Evolutionary conservation across 2,797 vertebrate species (phyloP), one percentile per base, ranked within the genome.

Genomic region (Orestias chungarensis): DNA sequence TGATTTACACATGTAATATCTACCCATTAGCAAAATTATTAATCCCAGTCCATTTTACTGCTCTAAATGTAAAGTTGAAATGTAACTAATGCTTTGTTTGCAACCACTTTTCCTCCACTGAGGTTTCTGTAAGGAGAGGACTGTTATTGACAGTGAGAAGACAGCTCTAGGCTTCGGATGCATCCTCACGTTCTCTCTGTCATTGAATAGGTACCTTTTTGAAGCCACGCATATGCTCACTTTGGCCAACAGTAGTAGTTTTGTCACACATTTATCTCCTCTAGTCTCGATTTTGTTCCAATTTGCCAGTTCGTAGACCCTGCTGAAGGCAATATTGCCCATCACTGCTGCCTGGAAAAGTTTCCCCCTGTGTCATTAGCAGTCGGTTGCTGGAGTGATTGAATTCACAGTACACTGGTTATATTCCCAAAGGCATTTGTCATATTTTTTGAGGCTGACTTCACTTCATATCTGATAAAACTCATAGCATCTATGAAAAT

Each of bases 371-470:
- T 85, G 88, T 88, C 88, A 92, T 93, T 92, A 92, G 86, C 84
- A 91, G 85, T 86, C 82, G 78, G 84, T 90, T 90, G 80, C 85
- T 85, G 80, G 81, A 81, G 88, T 91, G 88, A 93, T 91, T 91
- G 88, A 90, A 93, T 89, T 92, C 84, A 91, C 88, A 90, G 87
- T 83, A 90, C 88, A 88, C 80, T 88, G 90, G 81, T 87, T 91
- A 84, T 87, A 85, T 87, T 89, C 87, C 87, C 90, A 79, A 78
- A 89, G 87, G 88, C 82, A 89, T 89, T 84, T 87, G 83, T 89
- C 87, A 88, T 83, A 82, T 91, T 91, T 89, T 78, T 75, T 73
- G 70, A 83, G 82, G 79, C 88, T 83, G 87, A 87, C 89, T 89
- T 88, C 83, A 88, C 83, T 88, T 90, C 82, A 87, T 91, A 90